Evolutionary conservation across 2,113 vertebrate species (phyloP).

Genomic region (Cyrtonyx montezumae): DNA sequence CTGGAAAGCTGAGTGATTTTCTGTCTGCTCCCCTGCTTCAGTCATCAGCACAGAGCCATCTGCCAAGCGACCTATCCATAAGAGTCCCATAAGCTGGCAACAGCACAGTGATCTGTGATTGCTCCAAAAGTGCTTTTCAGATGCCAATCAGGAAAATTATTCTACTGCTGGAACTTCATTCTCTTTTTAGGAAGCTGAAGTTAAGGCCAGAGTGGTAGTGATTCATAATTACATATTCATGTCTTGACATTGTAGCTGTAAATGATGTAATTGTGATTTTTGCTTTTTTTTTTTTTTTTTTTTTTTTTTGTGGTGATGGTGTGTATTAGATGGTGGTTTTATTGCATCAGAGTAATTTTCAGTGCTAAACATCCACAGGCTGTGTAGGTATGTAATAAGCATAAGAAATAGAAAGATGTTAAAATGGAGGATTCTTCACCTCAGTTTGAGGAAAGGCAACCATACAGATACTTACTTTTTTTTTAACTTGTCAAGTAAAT

Average conservation of each 20-base stretch:
- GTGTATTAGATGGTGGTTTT: not conserved
- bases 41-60: not conserved
- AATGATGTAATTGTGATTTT: accelerated
- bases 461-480: not conserved
- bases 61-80: not conserved
- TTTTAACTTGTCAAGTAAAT: conserved; percentile 2
- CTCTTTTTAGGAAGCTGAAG: not conserved
- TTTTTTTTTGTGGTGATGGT: not conserved
- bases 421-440: not conserved
- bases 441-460: not conserved
- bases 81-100: not conserved
- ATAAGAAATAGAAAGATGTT: not conserved
- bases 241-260: not conserved
- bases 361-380: not conserved
- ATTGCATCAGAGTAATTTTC: not conserved
- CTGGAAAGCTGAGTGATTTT: not conserved
- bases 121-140: not conserved
- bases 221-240: not conserved
- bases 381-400: not conserved
- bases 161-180: not conserved
- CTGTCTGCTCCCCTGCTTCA: not conserved
- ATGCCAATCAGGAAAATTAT: not conserved
- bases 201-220: not conserved
- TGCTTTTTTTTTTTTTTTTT: not conserved
- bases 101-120: not conserved